These are phyloP conservation scores for Enteromius thamalakanensis DNA, from an alignment of 2,797 vertebrate genomes.

Conservation along the genomic window DNA sequence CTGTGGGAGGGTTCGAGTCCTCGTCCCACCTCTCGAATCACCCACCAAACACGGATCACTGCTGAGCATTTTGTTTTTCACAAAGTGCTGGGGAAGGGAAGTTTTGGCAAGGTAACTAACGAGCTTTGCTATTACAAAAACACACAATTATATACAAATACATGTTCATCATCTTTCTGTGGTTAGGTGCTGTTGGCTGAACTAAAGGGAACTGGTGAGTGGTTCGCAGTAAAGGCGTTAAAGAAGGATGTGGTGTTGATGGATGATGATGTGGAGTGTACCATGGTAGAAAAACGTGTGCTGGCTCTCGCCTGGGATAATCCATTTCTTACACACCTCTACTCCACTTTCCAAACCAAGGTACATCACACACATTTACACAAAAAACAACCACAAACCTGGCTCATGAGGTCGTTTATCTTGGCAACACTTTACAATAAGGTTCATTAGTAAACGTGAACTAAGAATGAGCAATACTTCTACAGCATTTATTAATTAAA, in stretches of 20 bases:
- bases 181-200: slow-evolving; percentile 92
- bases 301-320: slow-evolving; percentile 94
- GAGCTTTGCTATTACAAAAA: not conserved
- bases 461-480: too few relatives aligned
- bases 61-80: slow-evolving; percentile 90
- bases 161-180: not conserved
- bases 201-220: slow-evolving; percentile 88
- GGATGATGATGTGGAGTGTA: slow-evolving; percentile 97
- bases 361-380: slow-evolving; percentile 66
- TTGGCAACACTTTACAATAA: too few relatives aligned
- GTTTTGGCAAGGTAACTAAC: slow-evolving; percentile 93
- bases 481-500: too few relatives aligned
- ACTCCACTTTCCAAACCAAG: slow-evolving; percentile 96
- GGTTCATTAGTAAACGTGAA: too few relatives aligned
- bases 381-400: not conserved
- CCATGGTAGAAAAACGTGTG: slow-evolving; percentile 98
- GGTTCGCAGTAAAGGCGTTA: slow-evolving; percentile 93
- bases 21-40: slow-evolving; percentile 70
- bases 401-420: not conserved
- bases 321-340: slow-evolving; percentile 96
- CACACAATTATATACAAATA: not conserved
- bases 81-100: slow-evolving; percentile 98
- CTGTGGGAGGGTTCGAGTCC: slow-evolving; percentile 87
- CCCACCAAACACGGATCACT: slow-evolving; percentile 80
- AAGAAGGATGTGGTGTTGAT: slow-evolving; percentile 98